Percentiles rank a stretch among this genome's conserved stretches.
phyloP scores from a whole-genome alignment of 2,113 vertebrate genomes.

The Zapus hudsonius region DNA sequence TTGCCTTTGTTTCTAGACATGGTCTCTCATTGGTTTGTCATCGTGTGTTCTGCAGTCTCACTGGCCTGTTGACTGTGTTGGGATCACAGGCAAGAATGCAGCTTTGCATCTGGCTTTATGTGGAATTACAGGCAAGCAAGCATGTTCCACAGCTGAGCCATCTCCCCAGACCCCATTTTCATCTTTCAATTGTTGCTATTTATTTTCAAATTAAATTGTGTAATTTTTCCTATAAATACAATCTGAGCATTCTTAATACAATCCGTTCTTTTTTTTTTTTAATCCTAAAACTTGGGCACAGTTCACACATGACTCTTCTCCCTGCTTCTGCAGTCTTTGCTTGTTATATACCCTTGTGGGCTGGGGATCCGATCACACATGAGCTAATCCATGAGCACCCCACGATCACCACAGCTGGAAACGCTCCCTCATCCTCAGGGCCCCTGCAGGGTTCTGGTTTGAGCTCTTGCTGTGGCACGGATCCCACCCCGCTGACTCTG shows the following conservation, averaged over 20 bases:
- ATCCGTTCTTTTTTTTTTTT: neutral
- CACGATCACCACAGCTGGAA: neutral
- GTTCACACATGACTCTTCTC: neutral
- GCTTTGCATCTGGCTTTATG: no score
- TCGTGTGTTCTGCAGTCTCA: no score
- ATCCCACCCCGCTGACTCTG: no score
- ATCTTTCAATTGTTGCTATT: constrained; percentile 45
- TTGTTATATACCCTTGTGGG: neutral
- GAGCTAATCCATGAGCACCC: neutral
- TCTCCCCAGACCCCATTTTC: neutral
- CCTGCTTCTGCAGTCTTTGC: no score
- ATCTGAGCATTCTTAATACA: neutral
- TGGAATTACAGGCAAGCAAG: no score
- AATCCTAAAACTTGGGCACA: neutral
- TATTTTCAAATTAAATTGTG: constrained; percentile 43
- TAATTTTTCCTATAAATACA: neutral
- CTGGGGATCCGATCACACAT: neutral
- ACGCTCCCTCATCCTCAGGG: neutral
- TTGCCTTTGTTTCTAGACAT: no score
- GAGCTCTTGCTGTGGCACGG: no score
- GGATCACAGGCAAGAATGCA: no score
- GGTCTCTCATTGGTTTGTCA: no score
- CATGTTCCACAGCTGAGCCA: no score
- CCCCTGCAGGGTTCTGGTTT: neutral
- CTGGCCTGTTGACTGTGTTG: no score